Evolutionary conservation across 2,797 vertebrate species (phyloP).

Genomic region (Apogon hyalosoma): DNA sequence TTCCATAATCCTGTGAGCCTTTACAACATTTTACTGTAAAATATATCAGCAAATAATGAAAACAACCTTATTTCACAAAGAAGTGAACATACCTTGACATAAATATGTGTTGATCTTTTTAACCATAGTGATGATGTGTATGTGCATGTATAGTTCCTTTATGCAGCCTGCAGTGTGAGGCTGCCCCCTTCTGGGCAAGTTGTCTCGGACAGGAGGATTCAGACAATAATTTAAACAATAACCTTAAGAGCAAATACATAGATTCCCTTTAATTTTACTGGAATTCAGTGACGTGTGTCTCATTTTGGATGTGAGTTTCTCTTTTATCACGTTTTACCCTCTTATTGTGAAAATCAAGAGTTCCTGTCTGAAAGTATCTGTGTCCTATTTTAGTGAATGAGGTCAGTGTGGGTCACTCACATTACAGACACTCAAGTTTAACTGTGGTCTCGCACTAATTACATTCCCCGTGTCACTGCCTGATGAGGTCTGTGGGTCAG

Average conservation of each 20-base stretch:
- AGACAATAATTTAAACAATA: not conserved
- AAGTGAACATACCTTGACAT: not conserved
- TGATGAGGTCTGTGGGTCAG: slow-evolving; percentile 35
- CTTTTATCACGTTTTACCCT: not conserved
- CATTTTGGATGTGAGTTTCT: not conserved
- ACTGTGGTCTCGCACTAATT: slow-evolving; percentile 45
- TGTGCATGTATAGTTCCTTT: no score
- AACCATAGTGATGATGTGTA: no score
- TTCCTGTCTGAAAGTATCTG: slow-evolving; percentile 22
- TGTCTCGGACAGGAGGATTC: slow-evolving; percentile 10
- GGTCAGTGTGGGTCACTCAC: slow-evolving; percentile 38
- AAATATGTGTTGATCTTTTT: no score
- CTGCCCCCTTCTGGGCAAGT: slow-evolving; percentile 79
- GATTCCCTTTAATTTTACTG: not conserved
- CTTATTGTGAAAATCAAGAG: slow-evolving; percentile 46
- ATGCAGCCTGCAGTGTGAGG: slow-evolving; percentile 53
- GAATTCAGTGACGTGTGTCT: not conserved
- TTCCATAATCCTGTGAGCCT: not conserved
- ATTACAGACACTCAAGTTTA: slow-evolving; percentile 54
- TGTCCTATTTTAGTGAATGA: slow-evolving; percentile 35
- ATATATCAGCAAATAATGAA: not conserved
- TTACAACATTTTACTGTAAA: not conserved
- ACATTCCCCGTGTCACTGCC: slow-evolving; percentile 27
- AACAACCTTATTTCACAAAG: not conserved
- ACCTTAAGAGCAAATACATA: not conserved